Evolutionary conservation across 2,888 invertebrate species (phyloP).

Genomic region (Scaptomyza cyrtandrae): DNA sequence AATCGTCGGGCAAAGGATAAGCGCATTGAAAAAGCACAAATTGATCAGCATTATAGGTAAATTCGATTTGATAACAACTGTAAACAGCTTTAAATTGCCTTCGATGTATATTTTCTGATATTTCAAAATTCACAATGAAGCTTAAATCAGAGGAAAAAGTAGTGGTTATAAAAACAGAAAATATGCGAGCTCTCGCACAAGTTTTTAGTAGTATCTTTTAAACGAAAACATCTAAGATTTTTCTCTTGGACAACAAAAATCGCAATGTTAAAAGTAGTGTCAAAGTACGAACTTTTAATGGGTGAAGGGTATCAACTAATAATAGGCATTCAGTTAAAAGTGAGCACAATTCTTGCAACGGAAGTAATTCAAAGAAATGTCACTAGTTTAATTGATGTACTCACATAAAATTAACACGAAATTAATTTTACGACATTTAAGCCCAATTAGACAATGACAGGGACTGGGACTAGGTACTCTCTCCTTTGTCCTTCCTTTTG

Average conservation of each 20-base stretch:
- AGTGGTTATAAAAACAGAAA: no score
- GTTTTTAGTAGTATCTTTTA: no score
- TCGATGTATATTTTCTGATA: neutral
- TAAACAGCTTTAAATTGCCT: neutral
- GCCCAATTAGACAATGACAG: conserved; percentile 67
- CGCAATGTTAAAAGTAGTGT: no score
- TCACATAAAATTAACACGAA: conserved; percentile 83
- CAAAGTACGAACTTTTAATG: no score
- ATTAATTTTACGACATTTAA: conserved; percentile 82
- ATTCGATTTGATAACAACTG: neutral
- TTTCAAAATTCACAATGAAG: neutral
- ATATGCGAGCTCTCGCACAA: no score
- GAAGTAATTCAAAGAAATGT: conserved; percentile 77
- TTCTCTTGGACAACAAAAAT: no score
- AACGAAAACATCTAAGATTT: no score
- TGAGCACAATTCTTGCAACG: conserved; percentile 60
- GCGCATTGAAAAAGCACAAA: conserved; percentile 96
- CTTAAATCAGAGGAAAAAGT: no score
- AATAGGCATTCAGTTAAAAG: neutral
- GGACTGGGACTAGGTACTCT: neutral
- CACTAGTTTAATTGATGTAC: conserved; percentile 76
- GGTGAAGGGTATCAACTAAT: neutral
- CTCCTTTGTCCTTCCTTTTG: neutral
- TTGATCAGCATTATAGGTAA: conserved; percentile 97
- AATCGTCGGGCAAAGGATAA: conserved; percentile 98